Conservation (phyloP, 2,797 vertebrate species). For the Jordanella pulchra region DNA sequence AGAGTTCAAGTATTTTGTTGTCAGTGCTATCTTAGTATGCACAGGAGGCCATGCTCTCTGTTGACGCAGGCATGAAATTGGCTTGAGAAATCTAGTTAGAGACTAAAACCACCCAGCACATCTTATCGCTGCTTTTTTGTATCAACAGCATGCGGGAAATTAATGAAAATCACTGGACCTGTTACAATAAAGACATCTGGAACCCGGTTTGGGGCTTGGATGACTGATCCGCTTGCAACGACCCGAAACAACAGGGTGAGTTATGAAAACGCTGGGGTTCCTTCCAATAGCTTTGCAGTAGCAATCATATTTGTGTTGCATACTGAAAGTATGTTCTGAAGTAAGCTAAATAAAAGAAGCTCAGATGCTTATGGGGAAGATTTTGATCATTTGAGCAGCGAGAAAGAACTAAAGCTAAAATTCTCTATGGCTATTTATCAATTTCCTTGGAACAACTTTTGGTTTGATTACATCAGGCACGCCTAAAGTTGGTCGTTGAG, state of each 20-base stretch:
- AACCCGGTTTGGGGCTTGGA: constrained; percentile 98
- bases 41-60: constrained; percentile 52
- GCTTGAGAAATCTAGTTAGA: constrained; percentile 75
- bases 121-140: constrained; percentile 79
- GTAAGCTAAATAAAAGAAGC: neutral
- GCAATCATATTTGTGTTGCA: constrained; percentile 36
- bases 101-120: constrained; percentile 59
- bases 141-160: constrained; percentile 94
- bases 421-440: neutral
- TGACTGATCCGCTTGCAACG: constrained; percentile 93
- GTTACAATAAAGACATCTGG: constrained; percentile 96
- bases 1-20: constrained; percentile 31
- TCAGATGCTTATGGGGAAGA: neutral
- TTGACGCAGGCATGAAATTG: constrained; percentile 77
- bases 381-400: neutral
- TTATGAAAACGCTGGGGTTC: constrained; percentile 50
- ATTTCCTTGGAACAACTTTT: neutral
- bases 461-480: neutral
- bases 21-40: constrained; percentile 66
- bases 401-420: neutral
- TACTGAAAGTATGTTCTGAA: constrained; percentile 19
- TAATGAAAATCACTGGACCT: constrained; percentile 99
- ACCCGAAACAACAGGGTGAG: constrained; percentile 93
- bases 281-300: constrained; percentile 25
- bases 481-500: neutral